A percentile compares a stretch with the other conserved stretches of the same genome.
These are phyloP conservation scores for Zaprionus nigranus DNA, from an alignment of 1,140 invertebrate species.

Conservation along the genomic window DNA sequence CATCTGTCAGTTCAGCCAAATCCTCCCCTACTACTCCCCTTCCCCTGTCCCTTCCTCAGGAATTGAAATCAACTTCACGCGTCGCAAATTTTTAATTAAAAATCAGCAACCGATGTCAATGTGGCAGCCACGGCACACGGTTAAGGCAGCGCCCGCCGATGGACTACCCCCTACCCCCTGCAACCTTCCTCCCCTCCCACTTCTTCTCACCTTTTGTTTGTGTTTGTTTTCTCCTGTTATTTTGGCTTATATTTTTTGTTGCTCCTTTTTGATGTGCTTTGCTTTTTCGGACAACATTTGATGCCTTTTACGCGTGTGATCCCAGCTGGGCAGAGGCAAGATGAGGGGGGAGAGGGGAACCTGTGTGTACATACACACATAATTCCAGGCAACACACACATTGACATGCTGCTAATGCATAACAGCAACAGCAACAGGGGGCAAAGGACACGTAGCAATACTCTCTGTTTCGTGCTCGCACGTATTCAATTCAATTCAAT, in stretches of 20 bases:
- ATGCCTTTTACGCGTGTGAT: conserved; percentile 64
- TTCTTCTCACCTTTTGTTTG: conserved; percentile 1
- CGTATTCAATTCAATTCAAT: conserved; percentile 83
- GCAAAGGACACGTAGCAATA: conserved; percentile 45
- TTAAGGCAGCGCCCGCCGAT: conserved; percentile 12
- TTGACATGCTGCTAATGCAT: conserved; percentile 77
- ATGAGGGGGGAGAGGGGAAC: neutral
- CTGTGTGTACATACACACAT: conserved; percentile 47
- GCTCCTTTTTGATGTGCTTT: conserved; percentile 43
- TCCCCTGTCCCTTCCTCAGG: too few species aligned
- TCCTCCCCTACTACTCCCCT: too few species aligned
- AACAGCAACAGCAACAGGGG: conserved; percentile 34
- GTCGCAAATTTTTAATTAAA: conserved; percentile 83
- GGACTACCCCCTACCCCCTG: too few species aligned
- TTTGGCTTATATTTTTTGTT: conserved; percentile 7
- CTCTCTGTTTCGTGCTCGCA: conserved; percentile 67
- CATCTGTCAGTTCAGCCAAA: conserved; percentile 41
- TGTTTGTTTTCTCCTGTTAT: conserved; percentile 14
- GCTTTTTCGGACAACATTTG: conserved; percentile 71
- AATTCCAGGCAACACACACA: conserved; percentile 66
- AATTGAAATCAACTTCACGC: conserved; percentile 83
- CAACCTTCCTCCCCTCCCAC: neutral
- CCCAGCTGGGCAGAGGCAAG: neutral
- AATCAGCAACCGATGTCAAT: conserved; percentile 82
- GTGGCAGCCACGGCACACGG: conserved; percentile 37